Percentiles rank a stretch among this genome's conserved stretches.
phyloP scores from a whole-genome alignment of 2,888 invertebrate species.

The Mayetiola destructor region DNA sequence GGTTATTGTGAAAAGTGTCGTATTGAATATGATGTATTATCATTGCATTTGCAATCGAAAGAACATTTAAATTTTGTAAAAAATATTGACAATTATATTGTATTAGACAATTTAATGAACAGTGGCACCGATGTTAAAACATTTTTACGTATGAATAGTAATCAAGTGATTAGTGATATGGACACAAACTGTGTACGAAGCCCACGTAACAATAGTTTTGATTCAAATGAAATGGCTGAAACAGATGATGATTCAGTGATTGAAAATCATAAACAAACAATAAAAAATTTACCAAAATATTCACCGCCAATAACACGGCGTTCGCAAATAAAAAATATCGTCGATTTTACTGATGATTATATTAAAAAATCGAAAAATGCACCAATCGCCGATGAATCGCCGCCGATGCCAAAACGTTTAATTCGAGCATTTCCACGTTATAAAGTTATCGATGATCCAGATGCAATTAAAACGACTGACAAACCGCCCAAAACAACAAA shows the following conservation, averaged over 20 bases:
- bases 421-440: background rate
- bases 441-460: background rate
- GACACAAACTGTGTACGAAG: constrained; percentile 24
- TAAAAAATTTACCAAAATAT: constrained; percentile 20
- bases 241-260: constrained; percentile 1
- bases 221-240: background rate
- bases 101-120: constrained; percentile 55
- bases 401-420: constrained; percentile 21
- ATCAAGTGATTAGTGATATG: constrained; percentile 36
- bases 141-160: constrained; percentile 46
- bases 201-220: background rate
- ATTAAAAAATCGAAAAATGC: too few species aligned
- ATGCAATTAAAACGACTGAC: too few species aligned
- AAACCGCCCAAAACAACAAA: background rate
- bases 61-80: constrained; percentile 58
- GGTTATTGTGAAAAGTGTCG: constrained; percentile 75
- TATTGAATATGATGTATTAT: constrained; percentile 53
- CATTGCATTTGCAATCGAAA: constrained; percentile 56
- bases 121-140: constrained; percentile 51
- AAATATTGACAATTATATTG: constrained; percentile 58
- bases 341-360: background rate
- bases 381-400: background rate
- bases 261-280: background rate
- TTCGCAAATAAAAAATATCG: constrained; percentile 5
- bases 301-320: constrained; percentile 13